Conservation (phyloP, 2,797 vertebrate species). For the Gymnopithys bicolor region DNA sequence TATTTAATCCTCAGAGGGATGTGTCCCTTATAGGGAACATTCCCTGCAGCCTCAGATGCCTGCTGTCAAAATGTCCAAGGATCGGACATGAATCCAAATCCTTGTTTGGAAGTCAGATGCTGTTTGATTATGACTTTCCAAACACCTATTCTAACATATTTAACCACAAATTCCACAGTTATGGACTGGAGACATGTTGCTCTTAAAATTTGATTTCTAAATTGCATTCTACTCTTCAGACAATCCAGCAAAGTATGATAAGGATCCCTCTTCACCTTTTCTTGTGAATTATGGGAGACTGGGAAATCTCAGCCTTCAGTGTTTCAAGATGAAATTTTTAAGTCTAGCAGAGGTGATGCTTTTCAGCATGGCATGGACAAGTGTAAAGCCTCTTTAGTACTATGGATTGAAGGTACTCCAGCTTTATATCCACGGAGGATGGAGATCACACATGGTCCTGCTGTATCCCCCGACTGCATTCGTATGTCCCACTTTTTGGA, state of each 20-base stretch:
- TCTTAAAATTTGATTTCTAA: background rate
- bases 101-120: background rate
- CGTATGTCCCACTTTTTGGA: background rate
- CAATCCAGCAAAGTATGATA: background rate
- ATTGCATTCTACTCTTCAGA: background rate
- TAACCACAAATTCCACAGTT: background rate
- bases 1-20: slow-evolving; percentile 28
- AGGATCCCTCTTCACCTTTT: background rate
- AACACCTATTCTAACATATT: background rate
- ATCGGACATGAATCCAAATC: background rate
- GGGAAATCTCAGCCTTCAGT: background rate
- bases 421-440: background rate
- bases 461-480: background rate
- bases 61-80: background rate
- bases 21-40: background rate
- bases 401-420: background rate
- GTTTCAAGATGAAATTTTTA: background rate
- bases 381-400: background rate
- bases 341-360: background rate
- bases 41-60: background rate
- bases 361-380: background rate
- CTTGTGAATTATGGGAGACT: background rate
- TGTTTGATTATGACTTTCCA: background rate
- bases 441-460: background rate
- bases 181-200: background rate